Evolutionary conservation across 92 coral and sea anemone species (phyloP).

Genomic region (Pocillopora grandis): DNA sequence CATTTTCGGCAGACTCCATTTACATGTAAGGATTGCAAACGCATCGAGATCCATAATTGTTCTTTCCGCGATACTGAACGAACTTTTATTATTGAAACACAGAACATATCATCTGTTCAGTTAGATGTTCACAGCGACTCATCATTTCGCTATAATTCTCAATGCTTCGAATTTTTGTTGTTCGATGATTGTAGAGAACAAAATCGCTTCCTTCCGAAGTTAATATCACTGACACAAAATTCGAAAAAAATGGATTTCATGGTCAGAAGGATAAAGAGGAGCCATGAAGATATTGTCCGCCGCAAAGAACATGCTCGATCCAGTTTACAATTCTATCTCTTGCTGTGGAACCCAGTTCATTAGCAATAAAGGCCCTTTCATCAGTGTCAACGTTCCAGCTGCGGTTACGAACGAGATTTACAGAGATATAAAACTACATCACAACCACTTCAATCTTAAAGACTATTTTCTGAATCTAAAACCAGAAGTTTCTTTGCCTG

Average conservation of each 20-base stretch:
- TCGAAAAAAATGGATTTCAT: constrained; percentile 3
- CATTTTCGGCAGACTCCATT: constrained; percentile 4
- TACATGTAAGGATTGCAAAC: neutral
- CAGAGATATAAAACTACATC: neutral
- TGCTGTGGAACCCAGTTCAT: neutral
- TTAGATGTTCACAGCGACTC: neutral
- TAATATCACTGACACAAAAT: neutral
- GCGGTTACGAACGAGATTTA: constrained; percentile 10
- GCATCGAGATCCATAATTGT: constrained; percentile 5
- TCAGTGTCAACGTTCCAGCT: neutral
- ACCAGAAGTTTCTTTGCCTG: neutral
- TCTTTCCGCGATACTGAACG: neutral
- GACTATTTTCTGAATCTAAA: too few relatives aligned
- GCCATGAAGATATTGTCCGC: neutral
- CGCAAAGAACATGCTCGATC: neutral
- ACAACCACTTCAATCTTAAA: neutral
- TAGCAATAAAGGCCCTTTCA: neutral
- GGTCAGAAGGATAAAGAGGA: neutral
- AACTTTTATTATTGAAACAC: neutral
- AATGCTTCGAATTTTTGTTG: neutral
- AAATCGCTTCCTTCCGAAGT: neutral
- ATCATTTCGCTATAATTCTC: constrained; percentile 8
- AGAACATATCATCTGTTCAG: neutral
- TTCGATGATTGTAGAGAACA: neutral
- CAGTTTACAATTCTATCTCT: neutral